Percentiles rank a stretch among this genome's conserved stretches.
phyloP scores from a whole-genome alignment of 1,140 invertebrate species.

The Sitobion miscanthi region DNA sequence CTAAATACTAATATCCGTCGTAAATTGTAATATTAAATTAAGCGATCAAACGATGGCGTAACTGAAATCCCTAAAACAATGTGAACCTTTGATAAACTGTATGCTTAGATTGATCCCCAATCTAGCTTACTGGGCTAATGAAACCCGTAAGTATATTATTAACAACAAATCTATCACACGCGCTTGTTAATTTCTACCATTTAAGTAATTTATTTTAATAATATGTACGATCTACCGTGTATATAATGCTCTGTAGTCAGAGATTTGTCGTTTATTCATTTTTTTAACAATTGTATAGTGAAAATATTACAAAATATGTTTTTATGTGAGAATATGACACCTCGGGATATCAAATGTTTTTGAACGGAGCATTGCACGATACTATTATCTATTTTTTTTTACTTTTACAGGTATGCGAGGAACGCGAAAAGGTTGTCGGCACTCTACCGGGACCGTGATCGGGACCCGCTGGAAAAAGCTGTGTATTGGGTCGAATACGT shows the following conservation, averaged over 20 bases:
- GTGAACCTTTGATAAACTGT: neutral
- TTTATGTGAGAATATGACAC: neutral
- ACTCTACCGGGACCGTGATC: neutral
- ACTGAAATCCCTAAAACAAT: neutral
- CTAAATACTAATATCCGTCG: neutral
- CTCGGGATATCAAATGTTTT: too few relatives aligned
- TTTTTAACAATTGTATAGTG: neutral
- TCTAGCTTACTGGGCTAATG: too few relatives aligned
- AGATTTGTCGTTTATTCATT: neutral
- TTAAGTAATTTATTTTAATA: neutral
- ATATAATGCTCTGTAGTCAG: too few relatives aligned
- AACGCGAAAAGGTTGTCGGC: conserved; percentile 5
- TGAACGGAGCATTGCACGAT: neutral
- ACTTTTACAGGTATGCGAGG: neutral
- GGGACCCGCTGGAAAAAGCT: neutral
- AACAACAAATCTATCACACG: neutral
- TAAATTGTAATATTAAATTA: neutral
- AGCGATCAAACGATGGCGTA: neutral
- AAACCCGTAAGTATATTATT: neutral
- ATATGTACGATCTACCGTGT: neutral
- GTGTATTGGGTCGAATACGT: conserved; percentile 41
- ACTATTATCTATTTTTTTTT: neutral
- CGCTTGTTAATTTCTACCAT: neutral
- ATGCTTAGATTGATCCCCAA: neutral
- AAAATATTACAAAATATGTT: neutral